Percentiles rank a stretch among this genome's conserved stretches.
Conservation (phyloP, 2,113 vertebrate genomes). For the Pseudopodoces humilis region DNA sequence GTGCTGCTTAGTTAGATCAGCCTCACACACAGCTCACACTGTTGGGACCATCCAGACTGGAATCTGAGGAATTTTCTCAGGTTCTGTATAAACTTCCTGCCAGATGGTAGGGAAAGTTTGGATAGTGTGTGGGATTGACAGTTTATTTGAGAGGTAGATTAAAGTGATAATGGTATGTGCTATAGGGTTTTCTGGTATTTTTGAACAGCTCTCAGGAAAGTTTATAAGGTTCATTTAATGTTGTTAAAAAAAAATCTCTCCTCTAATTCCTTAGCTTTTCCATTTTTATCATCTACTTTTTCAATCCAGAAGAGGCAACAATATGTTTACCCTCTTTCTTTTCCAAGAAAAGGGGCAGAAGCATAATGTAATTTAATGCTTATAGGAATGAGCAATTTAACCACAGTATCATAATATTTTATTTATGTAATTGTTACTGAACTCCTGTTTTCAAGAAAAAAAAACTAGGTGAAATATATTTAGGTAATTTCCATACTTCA, state of each 20-base stretch:
- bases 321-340: neutral
- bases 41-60: neutral
- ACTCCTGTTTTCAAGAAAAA: neutral
- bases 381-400: neutral
- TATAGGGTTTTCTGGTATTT: neutral
- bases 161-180: slow-evolving; percentile 4
- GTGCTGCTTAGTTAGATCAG: neutral
- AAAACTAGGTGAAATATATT: neutral
- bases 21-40: neutral
- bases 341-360: neutral
- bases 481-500: neutral
- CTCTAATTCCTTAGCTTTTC: neutral
- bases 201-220: neutral
- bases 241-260: neutral
- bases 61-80: slow-evolving; percentile 35
- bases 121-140: slow-evolving; percentile 16
- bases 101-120: slow-evolving; percentile 33
- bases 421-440: neutral
- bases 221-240: neutral
- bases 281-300: neutral
- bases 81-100: slow-evolving; percentile 30
- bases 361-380: neutral
- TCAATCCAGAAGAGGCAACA: neutral
- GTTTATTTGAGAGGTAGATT: slow-evolving; percentile 25
- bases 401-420: neutral